Evolutionary conservation across 1,140 invertebrate genomes (phyloP).

Genomic region (Carcinoscorpius rotundicauda): DNA sequence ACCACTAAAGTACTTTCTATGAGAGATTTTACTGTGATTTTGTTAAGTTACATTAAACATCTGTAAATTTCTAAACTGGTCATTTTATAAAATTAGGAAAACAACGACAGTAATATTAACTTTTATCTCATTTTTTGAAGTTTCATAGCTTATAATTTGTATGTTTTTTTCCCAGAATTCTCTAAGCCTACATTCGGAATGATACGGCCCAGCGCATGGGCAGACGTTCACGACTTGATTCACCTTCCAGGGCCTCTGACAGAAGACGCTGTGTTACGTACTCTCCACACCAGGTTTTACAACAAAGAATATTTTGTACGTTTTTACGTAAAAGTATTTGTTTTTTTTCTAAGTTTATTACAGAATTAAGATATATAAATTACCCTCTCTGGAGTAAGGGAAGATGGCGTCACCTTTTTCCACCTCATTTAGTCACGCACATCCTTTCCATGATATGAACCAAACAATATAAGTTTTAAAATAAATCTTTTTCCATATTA

Average conservation of each 20-base stretch:
- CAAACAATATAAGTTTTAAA: no score
- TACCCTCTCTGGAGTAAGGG: neutral
- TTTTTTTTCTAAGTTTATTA: slow-evolving; percentile 2
- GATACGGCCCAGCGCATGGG: neutral
- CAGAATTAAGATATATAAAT: neutral
- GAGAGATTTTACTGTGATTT: no score
- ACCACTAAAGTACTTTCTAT: no score
- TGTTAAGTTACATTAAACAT: no score
- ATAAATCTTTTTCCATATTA: no score
- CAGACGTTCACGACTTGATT: slow-evolving; percentile 68
- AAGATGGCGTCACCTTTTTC: neutral
- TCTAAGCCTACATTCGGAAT: neutral
- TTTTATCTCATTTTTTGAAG: slow-evolving; percentile 29
- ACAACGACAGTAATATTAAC: slow-evolving; percentile 29
- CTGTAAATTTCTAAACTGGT: no score
- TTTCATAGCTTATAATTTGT: neutral
- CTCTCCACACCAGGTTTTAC: slow-evolving; percentile 71
- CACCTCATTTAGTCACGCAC: neutral
- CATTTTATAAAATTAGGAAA: no score
- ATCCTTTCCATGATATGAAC: no score
- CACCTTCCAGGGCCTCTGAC: slow-evolving; percentile 77
- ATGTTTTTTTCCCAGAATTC: neutral
- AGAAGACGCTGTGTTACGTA: slow-evolving; percentile 80
- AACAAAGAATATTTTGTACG: slow-evolving; percentile 75
- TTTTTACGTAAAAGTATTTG: slow-evolving; percentile 23